Base-by-base conservation (phyloP, 1,140 invertebrate species). In the Bactericera cockerelli region DNA sequence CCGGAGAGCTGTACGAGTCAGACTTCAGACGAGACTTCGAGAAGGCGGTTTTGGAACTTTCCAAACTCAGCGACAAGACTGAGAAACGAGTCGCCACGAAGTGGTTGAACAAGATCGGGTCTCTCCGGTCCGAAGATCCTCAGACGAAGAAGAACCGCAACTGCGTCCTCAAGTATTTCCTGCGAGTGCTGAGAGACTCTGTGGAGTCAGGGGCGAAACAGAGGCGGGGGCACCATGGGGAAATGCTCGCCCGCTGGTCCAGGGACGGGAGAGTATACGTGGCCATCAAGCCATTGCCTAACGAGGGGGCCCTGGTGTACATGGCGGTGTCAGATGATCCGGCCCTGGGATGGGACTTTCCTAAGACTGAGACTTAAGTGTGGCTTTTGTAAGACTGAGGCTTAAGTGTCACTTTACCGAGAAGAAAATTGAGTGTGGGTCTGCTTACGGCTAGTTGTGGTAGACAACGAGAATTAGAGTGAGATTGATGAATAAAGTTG, bases 251-350 rank as follows among this genome's bases (percentile, higher is more conserved):
- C 31, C 67, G 69, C 28, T 76, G 75, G 75, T 75, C 74, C 0
- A 55, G 63, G 6, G 74, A 76, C 63, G 68, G 70, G 56, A 65
- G 69, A 57, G 75, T 73, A 1, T 76, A 76, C 59, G 69, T 74
- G 4, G 74, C 75, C 1, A 67, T 70, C 2, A 74, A 75, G 63
- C 70, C 73, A 11, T 59, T 76, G 31, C 73, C 74, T 2, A 72
- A 72, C 31, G 61, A 65, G 59, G 75, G 74, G 1, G 70, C 72
- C 21, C 62, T 76, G 14, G 67, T 76, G 33, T 76, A 76, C 60
- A 72, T 76, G 70, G 75, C 75, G 3, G 70, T 74, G 1, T 62
- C 74, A 0, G 72, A 71, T 61, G 66, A 71, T 56, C 71, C 72
- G 0, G 64, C 63, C 26, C 59, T 72, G 0, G 61, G 62, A 3